A percentile compares a stretch with the other conserved stretches of the same genome.
These are phyloP conservation scores for Prinia subflava DNA, from an alignment of 2,113 vertebrate genomes.

Conservation along the genomic window DNA sequence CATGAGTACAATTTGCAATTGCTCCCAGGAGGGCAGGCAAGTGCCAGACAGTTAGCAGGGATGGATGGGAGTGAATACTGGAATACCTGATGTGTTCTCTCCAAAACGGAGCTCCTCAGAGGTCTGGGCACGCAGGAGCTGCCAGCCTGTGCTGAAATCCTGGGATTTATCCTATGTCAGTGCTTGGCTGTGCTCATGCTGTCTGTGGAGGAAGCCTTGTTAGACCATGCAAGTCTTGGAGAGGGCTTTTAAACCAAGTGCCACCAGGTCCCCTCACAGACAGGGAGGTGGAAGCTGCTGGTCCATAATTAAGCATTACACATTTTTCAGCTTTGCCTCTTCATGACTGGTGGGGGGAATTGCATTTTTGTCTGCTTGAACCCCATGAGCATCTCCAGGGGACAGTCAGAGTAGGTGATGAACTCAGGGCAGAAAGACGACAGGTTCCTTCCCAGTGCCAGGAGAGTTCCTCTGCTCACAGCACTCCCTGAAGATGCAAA, in stretches of 20 bases:
- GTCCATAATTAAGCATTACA: not conserved
- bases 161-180: not conserved
- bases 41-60: not conserved
- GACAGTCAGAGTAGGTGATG: not conserved
- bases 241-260: not conserved
- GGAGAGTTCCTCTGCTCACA: not conserved
- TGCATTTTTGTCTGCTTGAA: not conserved
- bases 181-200: not conserved
- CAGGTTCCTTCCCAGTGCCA: not conserved
- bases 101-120: not conserved
- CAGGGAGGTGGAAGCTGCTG: not conserved
- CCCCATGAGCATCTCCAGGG: not conserved
- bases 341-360: not conserved
- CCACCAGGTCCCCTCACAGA: not conserved
- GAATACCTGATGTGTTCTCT: not conserved
- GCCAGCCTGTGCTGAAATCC: not conserved
- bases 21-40: constrained; percentile 1
- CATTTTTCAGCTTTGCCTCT: not conserved
- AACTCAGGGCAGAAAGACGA: not conserved
- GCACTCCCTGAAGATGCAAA: not conserved
- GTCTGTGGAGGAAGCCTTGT: not conserved
- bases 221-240: not conserved
- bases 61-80: not conserved
- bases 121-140: not conserved
- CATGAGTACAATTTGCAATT: not conserved